Percentiles rank a stretch among this genome's conserved stretches.
These are phyloP conservation scores for Magallana nippona DNA, from an alignment of 2,888 invertebrate genomes.

Conservation along the genomic window DNA sequence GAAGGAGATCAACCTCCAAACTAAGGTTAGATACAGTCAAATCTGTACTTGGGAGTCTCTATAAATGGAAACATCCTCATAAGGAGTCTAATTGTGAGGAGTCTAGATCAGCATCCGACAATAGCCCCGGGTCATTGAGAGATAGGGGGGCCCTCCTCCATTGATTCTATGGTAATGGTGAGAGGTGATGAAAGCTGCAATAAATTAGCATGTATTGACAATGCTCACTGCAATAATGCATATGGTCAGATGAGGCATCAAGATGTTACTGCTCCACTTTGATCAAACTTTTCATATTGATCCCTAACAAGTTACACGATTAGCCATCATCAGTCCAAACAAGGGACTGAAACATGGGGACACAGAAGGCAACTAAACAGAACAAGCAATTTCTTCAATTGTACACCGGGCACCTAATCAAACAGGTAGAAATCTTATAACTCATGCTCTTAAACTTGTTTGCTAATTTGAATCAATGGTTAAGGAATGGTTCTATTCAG, in stretches of 20 bases:
- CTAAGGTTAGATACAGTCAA: background rate
- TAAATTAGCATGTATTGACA: background rate
- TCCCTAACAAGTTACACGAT: background rate
- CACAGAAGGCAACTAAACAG: background rate
- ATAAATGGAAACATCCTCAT: conserved; percentile 15
- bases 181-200: background rate
- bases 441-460: too few relatives aligned
- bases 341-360: too few relatives aligned
- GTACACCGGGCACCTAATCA: too few relatives aligned
- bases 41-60: background rate
- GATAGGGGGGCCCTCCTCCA: background rate
- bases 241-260: conserved; percentile 1
- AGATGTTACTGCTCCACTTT: conserved; percentile 19
- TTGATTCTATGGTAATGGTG: background rate
- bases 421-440: too few relatives aligned
- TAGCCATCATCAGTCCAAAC: background rate
- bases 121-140: background rate
- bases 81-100: background rate
- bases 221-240: background rate
- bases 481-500: too few relatives aligned
- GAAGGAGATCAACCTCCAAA: background rate
- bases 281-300: conserved; percentile 28
- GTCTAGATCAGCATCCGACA: background rate
- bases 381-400: too few relatives aligned
- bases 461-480: too few relatives aligned